Base-by-base conservation (phyloP, 2,797 vertebrate species). In the Oreochromis mossambicus region DNA sequence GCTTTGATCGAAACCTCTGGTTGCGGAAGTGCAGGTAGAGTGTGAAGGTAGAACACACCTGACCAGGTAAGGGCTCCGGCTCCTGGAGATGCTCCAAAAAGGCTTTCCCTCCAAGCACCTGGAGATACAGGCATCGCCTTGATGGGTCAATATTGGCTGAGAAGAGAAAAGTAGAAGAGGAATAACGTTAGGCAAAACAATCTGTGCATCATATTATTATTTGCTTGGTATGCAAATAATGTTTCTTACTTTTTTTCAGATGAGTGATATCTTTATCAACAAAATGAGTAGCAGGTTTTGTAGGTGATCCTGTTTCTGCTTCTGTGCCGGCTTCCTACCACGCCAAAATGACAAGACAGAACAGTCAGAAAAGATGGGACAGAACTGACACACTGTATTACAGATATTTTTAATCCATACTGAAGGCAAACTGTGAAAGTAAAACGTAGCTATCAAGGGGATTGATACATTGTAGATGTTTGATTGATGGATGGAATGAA, bases 41-140 rank as follows among this genome's bases (percentile, higher is more conserved):
- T 11, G 96, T 98, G 90, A 98, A 98, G 2, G 97, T 98, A 21
- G 98, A 97, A 92, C 97, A 98, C 82, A 97, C 93, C 90, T 99
- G 98, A 86, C 98, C 98, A 63, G 98, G 98, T 93, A 98, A 95
- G 91, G 97, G 97, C 79, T 98, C 97, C 0, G 97, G 97, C 89
- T 99, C 98, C 91, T 99, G 98, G 52, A 99, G 97, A 92, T 99
- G 98, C 85, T 99, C 99, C 91, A 99, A 95, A 93, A 99, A 99
- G 86, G 99, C 99, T 93, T 97, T 99, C 83, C 99, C 99, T 88
- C 97, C 97, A 88, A 98, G 96, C 90, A 99, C 96, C 95, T 99
- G 98, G 92, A 99, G 96, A 95, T 98, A 98, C 93, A 99, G 95
- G 96, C 97, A 97, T 92, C 98, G 97, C 89, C 97, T 96, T 86